Evolutionary conservation across 2,888 invertebrate species (phyloP).

Genomic region (Trichogramma evanescens): DNA sequence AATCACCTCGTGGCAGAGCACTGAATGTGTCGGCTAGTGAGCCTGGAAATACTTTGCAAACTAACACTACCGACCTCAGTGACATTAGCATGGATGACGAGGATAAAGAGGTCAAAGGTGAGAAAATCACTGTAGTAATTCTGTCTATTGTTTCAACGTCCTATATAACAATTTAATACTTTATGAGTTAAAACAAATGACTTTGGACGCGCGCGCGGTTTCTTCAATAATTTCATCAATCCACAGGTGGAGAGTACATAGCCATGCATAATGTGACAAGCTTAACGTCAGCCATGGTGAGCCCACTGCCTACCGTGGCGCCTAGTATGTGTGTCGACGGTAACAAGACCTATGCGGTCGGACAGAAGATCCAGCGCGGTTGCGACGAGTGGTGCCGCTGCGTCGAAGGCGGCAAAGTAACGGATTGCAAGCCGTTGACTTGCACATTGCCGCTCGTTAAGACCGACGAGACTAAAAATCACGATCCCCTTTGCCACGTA

Average conservation of each 20-base stretch:
- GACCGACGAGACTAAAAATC: slow-evolving; percentile 56
- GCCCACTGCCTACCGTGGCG: slow-evolving; percentile 27
- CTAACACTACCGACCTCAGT: slow-evolving; percentile 60
- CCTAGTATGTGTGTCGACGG: slow-evolving; percentile 29
- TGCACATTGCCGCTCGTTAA: slow-evolving; percentile 66
- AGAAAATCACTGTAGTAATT: no score
- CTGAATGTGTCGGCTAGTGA: slow-evolving; percentile 40
- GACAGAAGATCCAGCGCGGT: slow-evolving; percentile 64
- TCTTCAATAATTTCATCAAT: background rate
- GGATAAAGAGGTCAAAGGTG: slow-evolving; percentile 45
- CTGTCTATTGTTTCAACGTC: no score
- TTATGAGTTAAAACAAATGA: no score
- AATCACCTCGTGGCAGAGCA: slow-evolving; percentile 26
- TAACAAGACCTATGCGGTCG: slow-evolving; percentile 51
- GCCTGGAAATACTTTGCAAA: slow-evolving; percentile 39
- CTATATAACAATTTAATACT: no score
- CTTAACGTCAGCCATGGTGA: slow-evolving; percentile 17
- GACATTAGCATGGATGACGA: slow-evolving; percentile 72
- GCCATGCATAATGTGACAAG: slow-evolving; percentile 32
- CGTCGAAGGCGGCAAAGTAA: slow-evolving; percentile 56
- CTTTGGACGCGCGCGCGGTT: no score
- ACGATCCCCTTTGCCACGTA: slow-evolving; percentile 68
- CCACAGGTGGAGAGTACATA: slow-evolving; percentile 38
- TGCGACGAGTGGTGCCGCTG: slow-evolving; percentile 77
- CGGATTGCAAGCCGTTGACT: slow-evolving; percentile 57